Evolutionary conservation across 2,797 vertebrate genomes (phyloP), one percentile per base, ranked within the genome.

Genomic region (Clarias pachynema): DNA sequence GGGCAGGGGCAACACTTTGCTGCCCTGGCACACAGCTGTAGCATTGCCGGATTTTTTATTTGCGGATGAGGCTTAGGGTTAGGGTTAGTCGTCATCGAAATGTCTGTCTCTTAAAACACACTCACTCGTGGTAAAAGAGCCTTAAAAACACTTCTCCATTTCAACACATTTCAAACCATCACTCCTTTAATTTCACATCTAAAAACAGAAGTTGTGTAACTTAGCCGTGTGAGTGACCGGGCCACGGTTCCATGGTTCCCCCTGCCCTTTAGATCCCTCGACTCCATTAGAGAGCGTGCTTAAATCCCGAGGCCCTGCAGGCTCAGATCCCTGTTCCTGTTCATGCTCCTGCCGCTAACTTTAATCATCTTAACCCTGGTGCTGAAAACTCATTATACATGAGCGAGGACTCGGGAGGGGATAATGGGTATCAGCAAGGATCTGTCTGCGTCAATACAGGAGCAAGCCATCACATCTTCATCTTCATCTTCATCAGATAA

Each of bases 341-440:
- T 79, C 34, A 26, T 16, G 59, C 44, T 63, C 59, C 77, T 63
- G 5, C 24, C 4, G 59, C 8, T 62, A 26, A 79, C 59, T 63
- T 63, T 79, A 79, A 79, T 79, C 59, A 44, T 79, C 59, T 79
- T n/a, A 63, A 40, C 77, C 22, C 59, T 3, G 5, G 14, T 79
- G 59, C 77, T 79, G 77, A 62, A 60, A 60, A 37, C 59, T 62
- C 59, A 79, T 79, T 63, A 63, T 34, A 79, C 57, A n/a, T 1
- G 59, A 40, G 34, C 34, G 24, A 44, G 59, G 77, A 26, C 77
- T n/a, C 34, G 12, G 34, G 18, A 18, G 34, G 75, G 57, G 20
- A 79, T 79, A 62, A 79, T 1, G 5, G 10, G 12, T 37, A 40
- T 44, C 57, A 40, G 31, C 40, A 18, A 26, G 37, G 34, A 63